Base-by-base conservation (phyloP, 2,888 invertebrate genomes). In the Drosophila neotestacea region DNA sequence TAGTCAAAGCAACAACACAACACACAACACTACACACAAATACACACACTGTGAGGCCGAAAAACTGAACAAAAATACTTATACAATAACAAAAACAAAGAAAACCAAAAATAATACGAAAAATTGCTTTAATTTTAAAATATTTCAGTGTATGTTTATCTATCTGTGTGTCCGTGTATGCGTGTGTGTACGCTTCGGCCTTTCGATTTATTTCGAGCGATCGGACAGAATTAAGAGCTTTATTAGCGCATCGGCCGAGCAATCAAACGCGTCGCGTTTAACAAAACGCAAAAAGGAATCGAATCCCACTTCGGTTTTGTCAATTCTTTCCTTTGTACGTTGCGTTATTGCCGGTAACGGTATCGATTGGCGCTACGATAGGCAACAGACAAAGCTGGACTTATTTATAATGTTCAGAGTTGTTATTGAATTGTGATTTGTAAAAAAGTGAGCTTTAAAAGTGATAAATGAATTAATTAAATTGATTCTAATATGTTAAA, bases 141-240 rank as follows among this genome's bases (percentile, higher is more conserved):
- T 89, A 85, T 90, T 80, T 85, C 66, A 75, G 60, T 69, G 70
- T 77, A 69, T 73, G 67, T 85, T 63, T 70, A 67, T 48, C 38
- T 52, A 38, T 38, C 34, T 22, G 44, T 55, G 42, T 50, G 36
- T 39, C 51, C 60, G 50, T 65, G 41, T 50, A 34, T 70, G 39
- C 64, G 66, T 54, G 63, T 59, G 61, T 78, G 48, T 50, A 41
- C 39, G 70, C 46, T 36, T 62, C 77, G 79, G 77, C 76, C 68
- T 82, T 82, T 87, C 87, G 79, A 89, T 88, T 90, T 90, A 90
- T 89, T 90, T 90, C 81, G 85, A 91, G 83, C 82, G 79, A 88
- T 88, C 83, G 77, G 73, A 47, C 71, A 83, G 82, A 59, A 79
- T 87, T 76, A 87, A 81, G 79, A 78, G 87, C 82, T 81, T 82